Conservation (phyloP, 2,113 vertebrate species). For the Aldabrachelys gigantea region DNA sequence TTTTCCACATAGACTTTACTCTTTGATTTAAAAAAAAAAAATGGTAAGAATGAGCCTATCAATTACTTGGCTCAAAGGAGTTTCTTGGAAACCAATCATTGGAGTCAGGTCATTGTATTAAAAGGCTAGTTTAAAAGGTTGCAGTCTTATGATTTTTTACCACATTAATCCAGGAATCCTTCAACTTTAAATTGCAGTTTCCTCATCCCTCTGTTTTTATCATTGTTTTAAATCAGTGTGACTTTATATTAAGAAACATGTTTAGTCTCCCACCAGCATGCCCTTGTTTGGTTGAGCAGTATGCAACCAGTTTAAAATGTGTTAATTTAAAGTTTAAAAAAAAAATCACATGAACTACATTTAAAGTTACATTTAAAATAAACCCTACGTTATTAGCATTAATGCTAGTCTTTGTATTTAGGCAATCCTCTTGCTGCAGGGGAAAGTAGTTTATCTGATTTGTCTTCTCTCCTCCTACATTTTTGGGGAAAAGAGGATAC, state of each 20-base stretch:
- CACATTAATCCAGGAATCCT: background rate
- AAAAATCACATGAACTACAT: background rate
- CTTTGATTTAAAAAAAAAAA: no score
- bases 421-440: background rate
- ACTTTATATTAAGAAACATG: background rate
- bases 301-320: background rate
- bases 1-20: background rate
- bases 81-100: constrained; percentile 33
- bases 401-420: background rate
- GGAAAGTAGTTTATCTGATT: background rate
- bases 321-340: background rate
- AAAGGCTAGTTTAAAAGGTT: background rate
- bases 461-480: background rate
- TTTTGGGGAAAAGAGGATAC: background rate
- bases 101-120: background rate
- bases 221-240: background rate
- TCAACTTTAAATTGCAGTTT: background rate
- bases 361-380: background rate
- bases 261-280: background rate
- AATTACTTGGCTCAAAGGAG: background rate
- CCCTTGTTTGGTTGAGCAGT: background rate
- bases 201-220: background rate
- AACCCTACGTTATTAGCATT: background rate
- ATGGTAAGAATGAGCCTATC: background rate
- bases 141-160: background rate